Evolutionary conservation across 2,888 invertebrate genomes (phyloP), one percentile per base, ranked within the genome.

Genomic region (Perizoma flavofasciatum): DNA sequence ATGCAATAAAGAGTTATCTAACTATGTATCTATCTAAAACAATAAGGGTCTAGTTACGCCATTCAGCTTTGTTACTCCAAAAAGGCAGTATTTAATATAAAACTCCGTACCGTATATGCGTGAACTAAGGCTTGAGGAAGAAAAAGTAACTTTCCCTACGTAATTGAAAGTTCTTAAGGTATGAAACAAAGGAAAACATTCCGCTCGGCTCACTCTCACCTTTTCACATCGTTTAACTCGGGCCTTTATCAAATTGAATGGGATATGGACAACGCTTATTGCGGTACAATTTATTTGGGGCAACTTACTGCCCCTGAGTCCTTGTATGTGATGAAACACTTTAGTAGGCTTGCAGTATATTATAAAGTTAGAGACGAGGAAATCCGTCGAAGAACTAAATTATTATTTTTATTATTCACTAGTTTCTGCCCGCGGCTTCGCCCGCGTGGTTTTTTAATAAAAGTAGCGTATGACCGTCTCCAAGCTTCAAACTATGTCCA

Each of bases 151-250:
- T 63, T 57, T 55, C 47, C 48, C 58, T 47, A 46, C 55, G 49
- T 66, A 66, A 68, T 66, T 68, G 66, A 68, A 68, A 65, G 63
- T 66, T 65, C 59, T 65, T 57, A 50, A 61, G 55, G 59, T 61
- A 63, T 58, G 54, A 61, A 57, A 68, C 58, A 61, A 60, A 62
- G 62, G 55, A 50, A 58, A 45, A 61, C 52, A 64, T 64, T 49
- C 9, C 55, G 58, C 57, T 58, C 49, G 55, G 58, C 49, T 55
- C 52, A 10, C 62, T 59, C 58, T 58, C 63, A 63, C 63, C 55
- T 75, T 77, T 75, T 69, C 72, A 65, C 74, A 67, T 72, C 63
- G 64, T 77, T 71, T 69, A 65, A 61, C 68, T 67, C 66, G 65
- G 70, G 72, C 71, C 69, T 65, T 73, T 73, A 74, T 71, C 47